Base-by-base conservation (phyloP, 2,888 invertebrate species). In the Trichopria drosophilae region DNA sequence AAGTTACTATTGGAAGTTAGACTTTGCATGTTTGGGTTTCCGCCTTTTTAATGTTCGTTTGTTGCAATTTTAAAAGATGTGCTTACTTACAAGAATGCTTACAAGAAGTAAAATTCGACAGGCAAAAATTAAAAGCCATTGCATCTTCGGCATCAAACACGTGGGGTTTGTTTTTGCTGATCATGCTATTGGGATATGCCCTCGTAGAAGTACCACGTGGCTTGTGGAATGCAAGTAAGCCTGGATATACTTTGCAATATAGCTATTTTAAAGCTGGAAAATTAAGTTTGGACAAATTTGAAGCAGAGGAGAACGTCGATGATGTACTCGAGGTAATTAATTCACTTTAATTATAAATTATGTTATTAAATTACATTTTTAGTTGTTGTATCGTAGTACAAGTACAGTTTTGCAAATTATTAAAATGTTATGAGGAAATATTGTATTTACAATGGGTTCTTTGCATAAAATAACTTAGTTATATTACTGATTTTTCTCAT, bases 91-190 rank as follows among this genome's bases (percentile, higher is more conserved):
- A n/a, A n/a, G n/a, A n/a, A n/a, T n/a, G n/a, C n/a, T n/a, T n/a
- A n/a, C n/a, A n/a, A 45, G n/a, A n/a, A n/a, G n/a, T n/a, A n/a
- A n/a, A n/a, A n/a, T 57, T 51, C 69, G 72, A 26, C 72, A 87
- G 87, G 63, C 83, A 83, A 50, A 93, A 96, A 75, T 79, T 99
- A 24, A 98, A 97, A 78, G 91, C 95, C 0, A 95, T 99, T 60
- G 93, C 97, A 18, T 94, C 98, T 3, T 94, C 97, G 12, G 98
- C 99, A 3, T 96, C 96, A 68, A 99, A 99, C 73, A 99, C 99
- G 0, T 99, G 99, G 99, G 99, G 99, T 49, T 79, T 99, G 43
- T 95, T 98, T 73, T 79, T 99, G 22, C 79, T 99, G 37, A 93
- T 99, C 36, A 78, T 99, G 16, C 79, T 99, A 56, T 82, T 99